These are phyloP conservation scores for Bugulina stolonifera DNA, from an alignment of 2,888 invertebrate genomes.

Conservation along the genomic window DNA sequence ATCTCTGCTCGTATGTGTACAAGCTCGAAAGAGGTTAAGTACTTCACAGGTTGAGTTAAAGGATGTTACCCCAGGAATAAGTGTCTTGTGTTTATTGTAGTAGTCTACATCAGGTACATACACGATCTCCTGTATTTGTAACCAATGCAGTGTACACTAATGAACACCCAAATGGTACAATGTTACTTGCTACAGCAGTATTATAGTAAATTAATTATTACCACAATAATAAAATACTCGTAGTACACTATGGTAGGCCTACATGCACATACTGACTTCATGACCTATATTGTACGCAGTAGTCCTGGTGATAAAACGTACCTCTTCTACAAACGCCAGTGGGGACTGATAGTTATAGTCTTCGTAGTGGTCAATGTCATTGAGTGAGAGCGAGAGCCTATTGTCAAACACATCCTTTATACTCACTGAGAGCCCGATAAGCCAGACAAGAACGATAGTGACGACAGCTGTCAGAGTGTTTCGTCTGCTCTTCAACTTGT, in stretches of 20 bases:
- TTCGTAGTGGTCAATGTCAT: not conserved
- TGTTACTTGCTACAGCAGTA: no score
- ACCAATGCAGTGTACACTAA: no score
- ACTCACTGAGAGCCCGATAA: not conserved
- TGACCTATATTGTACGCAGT: no score
- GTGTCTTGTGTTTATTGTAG: not conserved
- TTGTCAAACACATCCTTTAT: not conserved
- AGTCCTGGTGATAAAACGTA: no score
- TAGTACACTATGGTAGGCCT: no score
- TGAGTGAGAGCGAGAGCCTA: not conserved
- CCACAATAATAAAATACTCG: no score
- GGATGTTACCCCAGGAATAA: conserved; percentile 5
- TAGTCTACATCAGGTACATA: conserved; percentile 1
- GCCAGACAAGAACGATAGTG: not conserved
- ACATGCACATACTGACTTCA: no score
- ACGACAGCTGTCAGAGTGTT: not conserved
- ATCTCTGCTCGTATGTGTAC: not conserved
- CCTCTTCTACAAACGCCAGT: not conserved
- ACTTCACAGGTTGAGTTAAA: not conserved
- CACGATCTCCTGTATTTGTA: conserved; percentile 6
- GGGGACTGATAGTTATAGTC: not conserved
- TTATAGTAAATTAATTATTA: no score
- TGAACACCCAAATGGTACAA: no score
- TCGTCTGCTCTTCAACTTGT: not conserved
- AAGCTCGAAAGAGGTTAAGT: not conserved